Evolutionary conservation across 1,140 invertebrate species (phyloP), one percentile per base, ranked within the genome.

Genomic region (Bombus fervidus): DNA sequence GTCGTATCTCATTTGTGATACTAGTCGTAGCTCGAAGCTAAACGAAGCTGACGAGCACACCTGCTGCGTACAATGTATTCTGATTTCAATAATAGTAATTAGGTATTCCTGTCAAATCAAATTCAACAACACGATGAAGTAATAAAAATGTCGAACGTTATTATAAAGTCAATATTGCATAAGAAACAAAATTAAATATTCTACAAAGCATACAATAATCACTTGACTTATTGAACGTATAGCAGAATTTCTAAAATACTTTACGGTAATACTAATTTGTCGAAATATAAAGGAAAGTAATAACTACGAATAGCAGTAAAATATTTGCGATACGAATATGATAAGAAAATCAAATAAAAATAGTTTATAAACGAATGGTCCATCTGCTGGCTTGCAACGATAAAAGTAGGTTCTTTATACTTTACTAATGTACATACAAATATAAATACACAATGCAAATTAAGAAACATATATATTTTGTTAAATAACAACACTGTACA

Each of bases 21-120:
- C 62, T 80, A 88, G 72, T 88, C 74, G 64, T 68, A 37, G 77
- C 83, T 74, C 47, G 86, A 64, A 31, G 53, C 41, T 79, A 83
- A 86, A 79, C 57, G 64, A 73, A 43, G 37, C 41, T 77, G 86
- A 81, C 88, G 73, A 13, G 78, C 59, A 62, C 76, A 84, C 74
- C 81, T 85, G 71, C 43, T 57, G 75, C 41, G 53, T 81, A 72
- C 72, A 71, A 18, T 41, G 74, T 78, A 77, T 86, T 71, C 71
- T 69, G 62, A 75, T 86, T 85, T 78, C 76, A 78, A 68, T 87
- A 66, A 79, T 72, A 47, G 59, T 69, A 79, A 82, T 87, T 64
- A 64, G 43, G 18, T 82, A 37, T 75, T 87, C 66, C 18, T 31
- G 62, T 75, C 69, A 64, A 79, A 84, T 69, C 43, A 43, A 73